Evolutionary conservation across 2,888 invertebrate species (phyloP), one percentile per base, ranked within the genome.

Genomic region (Andrena minutula): DNA sequence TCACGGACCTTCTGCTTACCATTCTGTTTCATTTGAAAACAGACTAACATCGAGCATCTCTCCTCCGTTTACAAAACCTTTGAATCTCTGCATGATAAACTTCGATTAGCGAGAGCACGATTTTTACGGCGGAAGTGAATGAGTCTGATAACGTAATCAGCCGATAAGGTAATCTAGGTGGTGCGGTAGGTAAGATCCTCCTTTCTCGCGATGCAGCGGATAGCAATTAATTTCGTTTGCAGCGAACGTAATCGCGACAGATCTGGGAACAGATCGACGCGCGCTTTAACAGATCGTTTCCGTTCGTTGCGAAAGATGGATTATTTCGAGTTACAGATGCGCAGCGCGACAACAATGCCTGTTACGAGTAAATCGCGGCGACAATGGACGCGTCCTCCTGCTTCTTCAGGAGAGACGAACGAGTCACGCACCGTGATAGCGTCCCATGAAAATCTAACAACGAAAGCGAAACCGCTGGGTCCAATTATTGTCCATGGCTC

Each of bases 401-500:
- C 41, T 68, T 66, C 68, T 58, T 73, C 75, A 41, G 60, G 64
- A 69, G 76, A 74, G 84, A 80, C 79, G 69, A 65, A 35, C 73
- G 74, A 87, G 91, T 93, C 90, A 93, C 92, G 93, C 92, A 90
- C 89, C 89, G 90, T 84, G 89, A 88, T 79, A 81, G 88, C 85
- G 86, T 88, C 87, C 88, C 89, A 90, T 92, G 91, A 89, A 91
- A 89, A 90, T 89, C 88, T 87, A 89, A 91, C 91, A 92, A 93
- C 89, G 93, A 94, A 94, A 94, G 93, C 93, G 93, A 94, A 94
- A 94, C 93, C 92, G 86, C 68, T 32, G 76, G 75, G 84, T 32
- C 68, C 93, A 93, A 93, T 93, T 94, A 93, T 73, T 90, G 88
- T 89, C 84, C 86, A 83, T 82, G 79, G 79, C 73, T 88, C 85